These are phyloP conservation scores for Oryzias curvinotus DNA, from an alignment of 2,113 vertebrate genomes.

Conservation along the genomic window DNA sequence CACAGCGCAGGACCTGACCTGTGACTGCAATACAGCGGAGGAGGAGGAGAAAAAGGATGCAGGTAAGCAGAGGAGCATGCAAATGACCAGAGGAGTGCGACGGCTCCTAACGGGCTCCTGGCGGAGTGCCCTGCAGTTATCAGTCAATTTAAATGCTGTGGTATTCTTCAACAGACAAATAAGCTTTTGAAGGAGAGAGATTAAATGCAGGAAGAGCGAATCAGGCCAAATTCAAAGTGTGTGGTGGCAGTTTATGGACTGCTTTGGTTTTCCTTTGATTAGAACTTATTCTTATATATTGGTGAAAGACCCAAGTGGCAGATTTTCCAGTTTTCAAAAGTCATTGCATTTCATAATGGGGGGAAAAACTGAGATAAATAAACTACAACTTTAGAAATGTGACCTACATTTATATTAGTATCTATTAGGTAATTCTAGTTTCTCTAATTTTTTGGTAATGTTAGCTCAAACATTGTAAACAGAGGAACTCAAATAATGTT, in stretches of 20 bases:
- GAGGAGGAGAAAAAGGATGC: background rate
- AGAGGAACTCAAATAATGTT: no score
- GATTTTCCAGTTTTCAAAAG: conserved; percentile 4
- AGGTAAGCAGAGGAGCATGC: background rate
- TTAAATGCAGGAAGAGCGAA: background rate
- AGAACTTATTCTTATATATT: background rate
- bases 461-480: no score
- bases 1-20: conserved; percentile 91
- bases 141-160: conserved; percentile 28
- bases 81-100: background rate
- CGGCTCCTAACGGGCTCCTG: background rate
- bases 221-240: conserved; percentile 8
- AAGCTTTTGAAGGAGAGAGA: background rate
- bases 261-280: background rate
- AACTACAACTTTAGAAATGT: no score
- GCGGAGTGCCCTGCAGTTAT: background rate
- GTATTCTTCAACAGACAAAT: conserved; percentile 8
- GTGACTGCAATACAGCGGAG: conserved; percentile 75
- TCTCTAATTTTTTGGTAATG: no score
- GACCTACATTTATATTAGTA: no score
- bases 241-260: background rate
- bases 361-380: no score
- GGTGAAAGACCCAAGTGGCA: background rate
- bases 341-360: no score
- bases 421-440: no score